Base-by-base conservation (phyloP, 1,140 invertebrate species). In the Atta cephalotes region DNA sequence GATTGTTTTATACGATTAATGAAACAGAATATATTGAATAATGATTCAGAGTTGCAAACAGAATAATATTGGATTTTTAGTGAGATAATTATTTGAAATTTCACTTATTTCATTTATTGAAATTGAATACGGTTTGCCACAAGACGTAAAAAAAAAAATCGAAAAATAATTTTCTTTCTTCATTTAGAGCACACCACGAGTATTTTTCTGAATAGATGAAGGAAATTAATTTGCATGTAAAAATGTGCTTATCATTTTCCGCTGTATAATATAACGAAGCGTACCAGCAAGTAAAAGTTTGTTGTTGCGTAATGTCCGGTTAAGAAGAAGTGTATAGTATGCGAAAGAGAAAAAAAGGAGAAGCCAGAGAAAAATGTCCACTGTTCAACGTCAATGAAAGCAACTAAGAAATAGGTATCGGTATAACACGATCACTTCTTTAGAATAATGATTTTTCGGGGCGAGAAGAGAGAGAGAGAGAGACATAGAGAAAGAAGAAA, bases 341-440 rank as follows among this genome's bases (percentile, higher is more conserved):
- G n/a, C 4, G 10, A 45, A n/a, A 78, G 0, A 56, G 12, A 76
- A 10, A 63, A 63, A 63, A 63, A 49, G 1, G 12, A 39, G 65
- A 28, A 70, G 63, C 21, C 51, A 6, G 53, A 18, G 6, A 71
- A 72, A 72, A 89, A 49, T 49, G 51, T 58, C 28, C 62, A 70
- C 53, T 49, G 49, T 35, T 10, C 10, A 68, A 58, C 16, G 25
- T 85, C 76, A 66, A 85, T 86, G 80, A 89, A 89, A 91, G 80
- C 70, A 68, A 79, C 16, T 60, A 89, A 90, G 85, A 88, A 92
- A 90, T 71, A 79, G 58, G 58, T 89, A 91, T 92, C 91, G 81
- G 62, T 82, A 89, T 91, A 90, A 91, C 90, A 86, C 89, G 89
- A 92, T 92, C 92, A 87, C 89, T 90, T 88, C 79, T 45, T 78